Base-by-base conservation (phyloP, 2,888 invertebrate species). In the Odontomyia ornata region DNA sequence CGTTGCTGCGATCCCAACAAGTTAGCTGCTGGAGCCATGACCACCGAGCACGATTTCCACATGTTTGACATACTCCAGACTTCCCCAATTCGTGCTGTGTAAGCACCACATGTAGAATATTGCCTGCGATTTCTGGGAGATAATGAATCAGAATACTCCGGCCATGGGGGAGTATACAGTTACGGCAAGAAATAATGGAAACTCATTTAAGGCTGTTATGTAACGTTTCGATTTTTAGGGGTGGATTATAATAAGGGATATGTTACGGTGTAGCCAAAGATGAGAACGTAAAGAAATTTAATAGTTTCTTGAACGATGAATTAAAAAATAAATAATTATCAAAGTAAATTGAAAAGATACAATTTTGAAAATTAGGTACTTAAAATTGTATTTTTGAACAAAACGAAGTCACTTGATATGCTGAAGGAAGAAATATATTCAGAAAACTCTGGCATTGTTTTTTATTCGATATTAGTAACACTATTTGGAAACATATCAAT, bases 71-170 rank as follows among this genome's bases (percentile, higher is more conserved):
- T n/a, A 21, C 23, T 25, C 27, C 36, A 36, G 5, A 5, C 27
- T 65, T 25, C 65, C 36, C 21, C 36, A 21, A 1, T 65, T 30
- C n/a, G 18, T 36, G n/a, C 18, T 15, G 65, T 65, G 36, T n/a
- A 30, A 23, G 23, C 13, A 69, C 21, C 47, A 69, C 47, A 47
- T 69, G 69, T 28, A 25, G 30, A 36, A 69, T n/a, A 47, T 23
- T 67, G 18, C 23, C 64, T 64, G 15, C 43, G 23, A 30, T 1
- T 47, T 43, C 69, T 46, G 18, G 30, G 23, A 69, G 69, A 69
- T 47, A 30, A 47, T 47, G 69, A 69, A 47, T 69, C 7, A 25
- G 69, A 69, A 9, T 5, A 36, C 65, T 65, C 36, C 65, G 36
- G 36, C 18, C 65, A 4, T 36, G 43, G 30, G 13, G 15, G n/a